Percentiles rank a stretch among this genome's conserved stretches.
phyloP scores from a whole-genome alignment of 2,113 vertebrate genomes.

The Pristiophorus japonicus region DNA sequence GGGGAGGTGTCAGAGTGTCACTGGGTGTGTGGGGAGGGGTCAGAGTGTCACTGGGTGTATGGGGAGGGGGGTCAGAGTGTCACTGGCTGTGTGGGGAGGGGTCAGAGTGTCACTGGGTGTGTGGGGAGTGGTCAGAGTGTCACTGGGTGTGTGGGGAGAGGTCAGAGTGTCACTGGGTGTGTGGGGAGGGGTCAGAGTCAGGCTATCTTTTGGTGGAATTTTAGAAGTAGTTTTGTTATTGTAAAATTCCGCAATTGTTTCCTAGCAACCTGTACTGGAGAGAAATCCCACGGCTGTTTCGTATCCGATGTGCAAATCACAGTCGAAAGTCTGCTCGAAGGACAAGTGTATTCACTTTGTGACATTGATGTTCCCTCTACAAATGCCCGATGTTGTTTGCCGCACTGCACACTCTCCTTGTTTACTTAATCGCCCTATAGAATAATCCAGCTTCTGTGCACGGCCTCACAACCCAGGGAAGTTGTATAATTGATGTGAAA shows the following conservation, averaged over 20 bases:
- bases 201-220: not conserved
- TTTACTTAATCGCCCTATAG: not conserved
- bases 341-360: not conserved
- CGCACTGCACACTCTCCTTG: not conserved
- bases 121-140: no score
- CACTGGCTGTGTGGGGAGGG: not conserved
- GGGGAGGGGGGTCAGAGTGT: not conserved
- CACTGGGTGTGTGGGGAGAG: no score
- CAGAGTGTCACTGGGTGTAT: no score
- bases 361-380: not conserved
- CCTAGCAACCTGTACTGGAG: conserved; percentile 47
- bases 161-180: no score
- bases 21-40: no score
- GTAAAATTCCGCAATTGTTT: conserved; percentile 43
- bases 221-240: not conserved
- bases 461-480: not conserved
- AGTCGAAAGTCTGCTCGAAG: not conserved
- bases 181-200: not conserved
- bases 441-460: not conserved
- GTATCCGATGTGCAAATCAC: no score
- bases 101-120: not conserved
- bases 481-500: not conserved
- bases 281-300: not conserved
- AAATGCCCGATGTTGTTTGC: not conserved
- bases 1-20: no score